Evolutionary conservation across 2,888 invertebrate genomes (phyloP).

Genomic region (Dugesia japonica): DNA sequence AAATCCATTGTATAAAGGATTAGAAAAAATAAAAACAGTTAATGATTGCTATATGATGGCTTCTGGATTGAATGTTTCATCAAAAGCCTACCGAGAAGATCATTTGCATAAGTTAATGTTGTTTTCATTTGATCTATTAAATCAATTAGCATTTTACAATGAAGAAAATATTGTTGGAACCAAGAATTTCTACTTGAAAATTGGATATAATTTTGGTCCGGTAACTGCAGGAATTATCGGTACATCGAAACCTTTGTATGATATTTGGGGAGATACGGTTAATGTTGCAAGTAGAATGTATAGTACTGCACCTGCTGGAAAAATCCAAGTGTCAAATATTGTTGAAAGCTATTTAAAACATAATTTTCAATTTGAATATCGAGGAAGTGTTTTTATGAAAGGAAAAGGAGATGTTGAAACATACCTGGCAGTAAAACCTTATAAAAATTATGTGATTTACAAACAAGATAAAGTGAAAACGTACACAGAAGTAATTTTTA

Average conservation of each 20-base stretch:
- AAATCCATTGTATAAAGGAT: slow-evolving; percentile 51
- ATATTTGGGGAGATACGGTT: slow-evolving; percentile 95
- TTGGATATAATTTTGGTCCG: slow-evolving; percentile 75
- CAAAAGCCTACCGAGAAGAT: slow-evolving; percentile 56
- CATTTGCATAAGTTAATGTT: slow-evolving; percentile 42
- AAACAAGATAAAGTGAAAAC: too few relatives aligned
- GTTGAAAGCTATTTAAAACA: not conserved
- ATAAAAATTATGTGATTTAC: not conserved
- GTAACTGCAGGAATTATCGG: slow-evolving; percentile 89
- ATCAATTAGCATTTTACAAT: slow-evolving; percentile 48
- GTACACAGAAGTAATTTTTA: too few relatives aligned
- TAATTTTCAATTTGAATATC: slow-evolving; percentile 1
- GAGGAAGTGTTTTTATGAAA: slow-evolving; percentile 22
- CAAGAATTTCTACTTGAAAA: slow-evolving; percentile 48
- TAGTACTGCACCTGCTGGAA: slow-evolving; percentile 51
- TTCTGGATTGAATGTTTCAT: slow-evolving; percentile 67
- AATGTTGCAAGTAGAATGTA: slow-evolving; percentile 94
- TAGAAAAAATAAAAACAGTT: slow-evolving; percentile 93
- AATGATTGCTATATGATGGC: slow-evolving; percentile 94
- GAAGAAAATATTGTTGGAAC: slow-evolving; percentile 42
- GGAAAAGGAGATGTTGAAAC: slow-evolving; percentile 26
- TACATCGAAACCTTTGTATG: slow-evolving; percentile 80
- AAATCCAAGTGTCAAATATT: not conserved
- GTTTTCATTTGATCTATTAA: slow-evolving; percentile 70
- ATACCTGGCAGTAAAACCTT: not conserved